Evolutionary conservation across 2,113 vertebrate genomes (phyloP).

Genomic region (Clarias macrocephalus): DNA sequence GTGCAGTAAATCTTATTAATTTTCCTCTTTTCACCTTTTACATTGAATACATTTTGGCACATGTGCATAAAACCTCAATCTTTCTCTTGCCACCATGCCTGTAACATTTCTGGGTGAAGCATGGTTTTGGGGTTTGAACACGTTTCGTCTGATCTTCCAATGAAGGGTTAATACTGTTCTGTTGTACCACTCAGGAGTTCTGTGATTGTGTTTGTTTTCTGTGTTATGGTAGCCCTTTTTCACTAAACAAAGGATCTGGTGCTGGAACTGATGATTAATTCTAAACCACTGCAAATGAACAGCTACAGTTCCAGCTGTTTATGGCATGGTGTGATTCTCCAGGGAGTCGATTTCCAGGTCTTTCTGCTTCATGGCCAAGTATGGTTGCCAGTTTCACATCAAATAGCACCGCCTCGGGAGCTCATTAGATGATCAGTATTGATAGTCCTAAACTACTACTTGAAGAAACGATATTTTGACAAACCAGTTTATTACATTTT

Average conservation of each 20-base stretch:
- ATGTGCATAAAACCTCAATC: too few relatives aligned
- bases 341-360: not conserved
- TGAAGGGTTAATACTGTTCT: not conserved
- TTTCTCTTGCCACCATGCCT: too few relatives aligned
- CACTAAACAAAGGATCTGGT: not conserved
- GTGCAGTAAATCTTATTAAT: too few relatives aligned
- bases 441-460: not conserved
- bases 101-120: too few relatives aligned
- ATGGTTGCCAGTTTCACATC: not conserved
- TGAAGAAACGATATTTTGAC: not conserved
- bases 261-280: not conserved
- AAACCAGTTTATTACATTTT: not conserved
- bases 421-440: not conserved
- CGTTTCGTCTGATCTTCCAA: not conserved
- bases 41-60: too few relatives aligned
- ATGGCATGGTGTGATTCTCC: not conserved
- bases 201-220: not conserved
- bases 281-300: not conserved
- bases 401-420: not conserved
- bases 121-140: not conserved
- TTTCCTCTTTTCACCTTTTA: too few relatives aligned
- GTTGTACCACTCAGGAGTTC: not conserved
- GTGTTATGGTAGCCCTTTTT: not conserved
- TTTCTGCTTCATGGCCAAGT: not conserved
- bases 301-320: not conserved